Base-by-base conservation (phyloP, 2,888 invertebrate species). In the Carterocephalus palaemon region DNA sequence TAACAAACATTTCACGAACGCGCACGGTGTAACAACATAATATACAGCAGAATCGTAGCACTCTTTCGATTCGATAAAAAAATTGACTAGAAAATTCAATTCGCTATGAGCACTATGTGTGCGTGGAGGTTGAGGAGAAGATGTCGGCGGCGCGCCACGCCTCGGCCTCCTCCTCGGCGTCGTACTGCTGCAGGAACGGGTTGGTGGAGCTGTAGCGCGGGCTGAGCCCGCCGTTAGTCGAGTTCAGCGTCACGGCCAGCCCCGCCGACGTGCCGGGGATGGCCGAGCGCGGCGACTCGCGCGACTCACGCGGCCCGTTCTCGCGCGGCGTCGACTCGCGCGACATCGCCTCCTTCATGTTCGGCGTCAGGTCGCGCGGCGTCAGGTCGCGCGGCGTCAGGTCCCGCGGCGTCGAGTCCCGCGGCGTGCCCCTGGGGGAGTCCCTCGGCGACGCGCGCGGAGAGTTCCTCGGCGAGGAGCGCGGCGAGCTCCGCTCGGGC, bases 181-280 rank as follows among this genome's bases (percentile, higher is more conserved):
- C 81, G 70, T 88, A 86, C 66, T 86, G 82, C 73, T 88, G 88
- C 61, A 91, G 74, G 73, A 90, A 90, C 45, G 90, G 90, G 74
- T 90, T 91, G 33, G 90, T 91, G 55, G 84, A 75, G 52, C 66
- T 78, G 74, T 82, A 85, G 52, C 85, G 81, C 7, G 85, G 85
- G 49, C 77, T 75, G 41, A 79, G 64, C 6, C 49, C 56, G 9
- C 59, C 57, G 43, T 48, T 51, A 26, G 51, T 57, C 6, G 76
- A 81, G 64, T 89, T 89, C 53, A 90, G 71, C 17, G 90, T 90
- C 43, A 90, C 90, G 34, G 90, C 90, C 47, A 90, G 70, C 8
- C 90, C 90, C 6, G 90, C 90, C 6, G 90, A 90, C 29, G 89
- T 90, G 48, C 89, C 90, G 37, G 90, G 75, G 73, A 90, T 72